A percentile compares a stretch with the other conserved stretches of the same genome.
These are phyloP conservation scores for Actenoides hombroni DNA, from an alignment of 2,113 vertebrate species.

Conservation along the genomic window DNA sequence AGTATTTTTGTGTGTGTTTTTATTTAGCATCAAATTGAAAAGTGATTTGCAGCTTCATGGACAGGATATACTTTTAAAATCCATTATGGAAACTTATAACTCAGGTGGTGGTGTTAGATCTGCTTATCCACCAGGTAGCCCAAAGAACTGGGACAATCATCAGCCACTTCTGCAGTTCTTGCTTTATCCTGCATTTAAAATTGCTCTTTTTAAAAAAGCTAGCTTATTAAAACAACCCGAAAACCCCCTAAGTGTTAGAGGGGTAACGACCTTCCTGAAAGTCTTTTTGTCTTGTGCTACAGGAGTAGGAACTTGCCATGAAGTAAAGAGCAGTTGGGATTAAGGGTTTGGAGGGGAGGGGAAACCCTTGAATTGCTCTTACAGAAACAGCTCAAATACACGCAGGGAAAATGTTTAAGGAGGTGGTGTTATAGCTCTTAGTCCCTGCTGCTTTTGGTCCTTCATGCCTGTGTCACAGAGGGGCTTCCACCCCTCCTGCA, in stretches of 20 bases:
- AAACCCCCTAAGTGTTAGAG: not conserved
- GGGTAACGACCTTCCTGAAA: not conserved
- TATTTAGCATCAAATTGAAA: slow-evolving; percentile 1
- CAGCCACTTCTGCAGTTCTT: not conserved
- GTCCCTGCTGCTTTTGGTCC: not conserved
- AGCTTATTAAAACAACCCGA: not conserved
- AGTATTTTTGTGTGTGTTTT: not conserved
- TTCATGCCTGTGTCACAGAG: not conserved
- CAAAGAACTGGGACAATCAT: not conserved
- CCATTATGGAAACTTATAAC: not conserved
- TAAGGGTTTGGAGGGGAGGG: not conserved
- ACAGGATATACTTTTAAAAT: not conserved
- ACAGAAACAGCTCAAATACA: not conserved
- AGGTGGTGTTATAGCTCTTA: not conserved
- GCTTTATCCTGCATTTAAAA: not conserved
- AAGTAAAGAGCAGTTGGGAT: not conserved
- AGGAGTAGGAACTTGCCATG: not conserved
- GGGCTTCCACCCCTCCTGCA: not conserved
- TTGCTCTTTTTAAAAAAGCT: not conserved
- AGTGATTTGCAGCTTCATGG: not conserved
- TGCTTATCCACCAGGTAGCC: not conserved
- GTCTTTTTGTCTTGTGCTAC: not conserved
- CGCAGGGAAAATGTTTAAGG: not conserved
- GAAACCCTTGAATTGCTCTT: not conserved
- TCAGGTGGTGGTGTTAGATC: not conserved